Percentiles rank a stretch among this genome's conserved stretches.
These are phyloP conservation scores for Toxostoma redivivum DNA, from an alignment of 2,113 vertebrate species.

Conservation along the genomic window DNA sequence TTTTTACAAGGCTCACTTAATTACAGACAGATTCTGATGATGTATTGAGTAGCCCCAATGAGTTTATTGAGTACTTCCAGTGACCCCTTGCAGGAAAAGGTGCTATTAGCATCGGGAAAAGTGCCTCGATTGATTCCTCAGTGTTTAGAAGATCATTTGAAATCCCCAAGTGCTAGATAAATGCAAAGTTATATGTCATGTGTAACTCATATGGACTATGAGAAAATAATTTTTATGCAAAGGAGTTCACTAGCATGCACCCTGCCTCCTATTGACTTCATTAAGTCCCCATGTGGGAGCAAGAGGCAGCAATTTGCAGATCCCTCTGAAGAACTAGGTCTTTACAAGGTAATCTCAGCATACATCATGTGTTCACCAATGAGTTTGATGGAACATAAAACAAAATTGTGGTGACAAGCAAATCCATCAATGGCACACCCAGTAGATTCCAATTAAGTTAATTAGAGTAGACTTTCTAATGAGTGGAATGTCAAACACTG, in stretches of 20 bases:
- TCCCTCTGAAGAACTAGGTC: constrained; percentile 33
- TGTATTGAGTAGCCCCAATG: background rate
- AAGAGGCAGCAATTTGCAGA: constrained; percentile 37
- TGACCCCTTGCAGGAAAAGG: constrained; percentile 18
- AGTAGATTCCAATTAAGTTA: constrained; percentile 72
- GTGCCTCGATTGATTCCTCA: constrained; percentile 3
- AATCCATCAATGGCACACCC: constrained; percentile 73
- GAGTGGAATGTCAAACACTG: constrained; percentile 69
- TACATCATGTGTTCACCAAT: constrained; percentile 67
- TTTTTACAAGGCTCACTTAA: background rate
- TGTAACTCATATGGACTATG: background rate
- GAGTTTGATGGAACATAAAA: constrained; percentile 67
- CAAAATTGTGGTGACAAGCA: constrained; percentile 64
- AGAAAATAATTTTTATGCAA: constrained; percentile 23
- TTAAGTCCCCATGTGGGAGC: background rate
- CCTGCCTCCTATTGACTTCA: constrained; percentile 7
- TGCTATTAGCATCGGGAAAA: background rate
- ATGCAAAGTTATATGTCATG: background rate
- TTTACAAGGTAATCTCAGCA: constrained; percentile 57
- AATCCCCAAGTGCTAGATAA: background rate
- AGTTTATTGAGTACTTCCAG: constrained; percentile 16
- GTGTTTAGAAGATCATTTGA: constrained; percentile 27
- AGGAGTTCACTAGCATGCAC: background rate
- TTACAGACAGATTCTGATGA: background rate
- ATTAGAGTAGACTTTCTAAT: constrained; percentile 73